Evolutionary conservation across 2,888 invertebrate genomes (phyloP).

Genomic region (Andrena minutula): DNA sequence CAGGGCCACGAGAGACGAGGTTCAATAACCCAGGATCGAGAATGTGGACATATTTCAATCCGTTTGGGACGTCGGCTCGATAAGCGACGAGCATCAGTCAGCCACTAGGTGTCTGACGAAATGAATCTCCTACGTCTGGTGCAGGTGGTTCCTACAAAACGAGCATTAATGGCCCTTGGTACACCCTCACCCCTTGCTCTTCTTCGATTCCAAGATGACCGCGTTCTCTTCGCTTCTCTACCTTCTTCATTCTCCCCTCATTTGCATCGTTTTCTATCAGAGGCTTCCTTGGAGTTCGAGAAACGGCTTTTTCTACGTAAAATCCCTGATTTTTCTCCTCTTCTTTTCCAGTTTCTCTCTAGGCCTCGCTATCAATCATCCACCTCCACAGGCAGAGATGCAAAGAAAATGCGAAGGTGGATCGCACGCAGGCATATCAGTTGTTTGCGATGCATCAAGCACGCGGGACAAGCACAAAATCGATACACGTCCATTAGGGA

Average conservation of each 20-base stretch:
- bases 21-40: conserved; percentile 70
- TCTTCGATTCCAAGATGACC: not conserved
- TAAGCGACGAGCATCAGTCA: conserved; percentile 77
- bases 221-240: not conserved
- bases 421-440: not conserved
- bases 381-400: no score
- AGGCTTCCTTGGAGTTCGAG: no score
- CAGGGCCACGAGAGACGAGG: conserved; percentile 46
- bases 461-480: not conserved
- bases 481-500: conserved; percentile 5
- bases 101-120: conserved; percentile 67
- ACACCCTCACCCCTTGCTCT: conserved; percentile 23
- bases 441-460: not conserved
- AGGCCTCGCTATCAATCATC: no score
- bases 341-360: no score
- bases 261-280: no score
- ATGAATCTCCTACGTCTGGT: conserved; percentile 55
- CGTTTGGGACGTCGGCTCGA: conserved; percentile 69
- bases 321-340: no score
- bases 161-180: conserved; percentile 61
- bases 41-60: conserved; percentile 75
- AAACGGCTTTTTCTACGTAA: no score
- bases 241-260: no score
- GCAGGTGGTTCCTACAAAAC: conserved; percentile 74
- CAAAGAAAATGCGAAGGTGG: no score